phyloP scores from a whole-genome alignment of 2,113 vertebrate genomes.

The Dasyornis broadbenti region DNA sequence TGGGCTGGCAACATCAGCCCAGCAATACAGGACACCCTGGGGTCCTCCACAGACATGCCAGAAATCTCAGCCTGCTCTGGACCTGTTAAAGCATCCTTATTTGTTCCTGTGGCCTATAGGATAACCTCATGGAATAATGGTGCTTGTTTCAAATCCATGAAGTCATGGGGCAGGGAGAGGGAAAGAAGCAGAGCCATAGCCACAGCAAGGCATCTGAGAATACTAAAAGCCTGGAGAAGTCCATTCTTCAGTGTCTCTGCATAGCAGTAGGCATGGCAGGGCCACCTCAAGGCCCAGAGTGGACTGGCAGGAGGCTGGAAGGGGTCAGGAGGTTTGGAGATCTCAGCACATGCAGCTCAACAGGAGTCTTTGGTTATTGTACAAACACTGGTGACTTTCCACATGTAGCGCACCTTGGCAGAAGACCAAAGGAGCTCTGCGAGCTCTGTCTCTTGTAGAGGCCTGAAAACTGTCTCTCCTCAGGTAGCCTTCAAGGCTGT shows the following conservation, averaged over 20 bases:
- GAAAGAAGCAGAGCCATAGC: background rate
- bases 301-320: background rate
- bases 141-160: background rate
- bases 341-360: background rate
- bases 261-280: background rate
- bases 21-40: background rate
- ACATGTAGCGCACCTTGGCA: rapidly evolving
- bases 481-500: background rate
- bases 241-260: background rate
- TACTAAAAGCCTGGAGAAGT: background rate
- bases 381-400: background rate
- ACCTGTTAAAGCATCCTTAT: background rate
- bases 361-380: background rate
- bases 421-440: background rate
- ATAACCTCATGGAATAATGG: background rate
- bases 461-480: background rate
- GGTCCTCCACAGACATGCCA: background rate
- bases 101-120: background rate
- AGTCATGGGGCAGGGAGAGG: rapidly evolving
- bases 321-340: background rate
- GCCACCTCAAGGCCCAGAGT: background rate
- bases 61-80: background rate
- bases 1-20: background rate
- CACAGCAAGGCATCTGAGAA: rapidly evolving
- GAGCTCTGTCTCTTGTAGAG: background rate